Conservation (phyloP, 2,797 vertebrate species). For the Anguilla megastoma region DNA sequence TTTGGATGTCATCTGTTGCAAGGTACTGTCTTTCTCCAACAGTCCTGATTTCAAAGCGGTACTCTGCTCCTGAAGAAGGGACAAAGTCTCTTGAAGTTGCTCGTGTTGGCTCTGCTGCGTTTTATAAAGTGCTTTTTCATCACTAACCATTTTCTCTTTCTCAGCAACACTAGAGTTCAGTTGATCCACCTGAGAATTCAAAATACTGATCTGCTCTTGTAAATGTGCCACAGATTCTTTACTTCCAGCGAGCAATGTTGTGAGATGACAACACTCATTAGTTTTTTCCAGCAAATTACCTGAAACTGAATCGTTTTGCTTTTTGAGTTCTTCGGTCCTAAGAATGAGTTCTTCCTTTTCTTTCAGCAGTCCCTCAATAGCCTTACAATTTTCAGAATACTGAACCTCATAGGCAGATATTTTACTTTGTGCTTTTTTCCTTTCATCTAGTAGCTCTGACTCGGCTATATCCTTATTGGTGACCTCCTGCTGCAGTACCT, state of each 20-base stretch:
- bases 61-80: constrained; percentile 75
- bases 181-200: constrained; percentile 63
- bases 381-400: constrained; percentile 62
- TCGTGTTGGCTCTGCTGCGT: constrained; percentile 62
- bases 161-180: constrained; percentile 57
- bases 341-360: constrained; percentile 69
- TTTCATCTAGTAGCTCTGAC: constrained; percentile 59
- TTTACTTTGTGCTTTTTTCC: constrained; percentile 62
- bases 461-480: constrained; percentile 55
- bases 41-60: constrained; percentile 71
- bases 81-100: constrained; percentile 68
- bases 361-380: constrained; percentile 58
- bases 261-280: constrained; percentile 68
- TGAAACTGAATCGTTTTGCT: constrained; percentile 66
- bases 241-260: constrained; percentile 62
- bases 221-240: constrained; percentile 64
- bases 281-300: constrained; percentile 72
- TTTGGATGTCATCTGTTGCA: constrained; percentile 71
- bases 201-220: constrained; percentile 58
- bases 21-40: constrained; percentile 64
- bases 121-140: constrained; percentile 61
- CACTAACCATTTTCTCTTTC: constrained; percentile 64
- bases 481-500: constrained; percentile 67
- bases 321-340: constrained; percentile 63
- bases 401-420: constrained; percentile 58